These are phyloP conservation scores for Podargus strigoides DNA, from an alignment of 2,797 vertebrate species.

Conservation along the genomic window DNA sequence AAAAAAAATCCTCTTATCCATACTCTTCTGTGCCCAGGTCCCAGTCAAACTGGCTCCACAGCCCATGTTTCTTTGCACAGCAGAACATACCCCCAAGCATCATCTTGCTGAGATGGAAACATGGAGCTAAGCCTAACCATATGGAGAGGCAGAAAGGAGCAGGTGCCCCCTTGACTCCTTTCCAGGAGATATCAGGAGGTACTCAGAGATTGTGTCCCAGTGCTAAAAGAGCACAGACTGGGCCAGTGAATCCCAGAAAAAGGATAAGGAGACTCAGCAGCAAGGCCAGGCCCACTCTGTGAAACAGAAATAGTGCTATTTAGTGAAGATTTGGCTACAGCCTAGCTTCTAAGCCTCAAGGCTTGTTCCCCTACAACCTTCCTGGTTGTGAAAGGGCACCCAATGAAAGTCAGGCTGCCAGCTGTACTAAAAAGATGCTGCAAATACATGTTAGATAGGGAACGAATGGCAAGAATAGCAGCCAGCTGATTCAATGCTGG, in stretches of 20 bases:
- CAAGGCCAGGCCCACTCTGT: neutral
- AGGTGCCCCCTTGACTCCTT: neutral
- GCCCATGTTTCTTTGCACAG: neutral
- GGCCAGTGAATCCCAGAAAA: neutral
- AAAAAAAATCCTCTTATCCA: neutral
- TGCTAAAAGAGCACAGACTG: neutral
- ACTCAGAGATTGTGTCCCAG: fast-evolving
- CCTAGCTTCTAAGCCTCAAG: neutral
- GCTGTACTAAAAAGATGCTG: neutral
- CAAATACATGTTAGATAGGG: neutral
- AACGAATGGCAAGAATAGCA: constrained; percentile 14
- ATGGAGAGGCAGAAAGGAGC: neutral
- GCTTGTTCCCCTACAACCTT: neutral
- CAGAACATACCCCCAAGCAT: neutral
- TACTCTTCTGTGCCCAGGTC: neutral
- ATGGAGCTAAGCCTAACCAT: neutral
- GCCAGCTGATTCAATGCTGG: constrained; percentile 44
- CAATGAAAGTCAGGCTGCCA: neutral
- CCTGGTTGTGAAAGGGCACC: neutral
- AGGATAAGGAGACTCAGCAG: neutral
- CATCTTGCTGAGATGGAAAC: neutral
- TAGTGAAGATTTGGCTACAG: neutral
- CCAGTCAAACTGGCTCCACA: neutral
- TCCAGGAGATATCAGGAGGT: neutral
- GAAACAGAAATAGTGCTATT: neutral